Evolutionary conservation across 1,140 invertebrate species (phyloP).

Genomic region (Lordiphosa stackelbergi): DNA sequence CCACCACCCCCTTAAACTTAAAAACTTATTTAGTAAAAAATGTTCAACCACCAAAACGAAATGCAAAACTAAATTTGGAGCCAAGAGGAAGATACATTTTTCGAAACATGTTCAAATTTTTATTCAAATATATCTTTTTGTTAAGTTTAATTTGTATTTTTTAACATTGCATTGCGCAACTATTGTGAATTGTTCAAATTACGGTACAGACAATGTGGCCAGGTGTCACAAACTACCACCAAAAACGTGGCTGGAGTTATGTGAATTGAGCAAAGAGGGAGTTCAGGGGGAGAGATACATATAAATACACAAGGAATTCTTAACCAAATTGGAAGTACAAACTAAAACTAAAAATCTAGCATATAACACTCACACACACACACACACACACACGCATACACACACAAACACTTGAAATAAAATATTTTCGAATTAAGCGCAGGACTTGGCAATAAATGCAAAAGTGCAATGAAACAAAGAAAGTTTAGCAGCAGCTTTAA

Average conservation of each 20-base stretch:
- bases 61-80: slow-evolving; percentile 41
- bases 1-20: slow-evolving; percentile 41
- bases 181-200: slow-evolving; percentile 75
- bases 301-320: slow-evolving; percentile 74
- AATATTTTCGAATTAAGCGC: slow-evolving; percentile 45
- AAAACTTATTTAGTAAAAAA: slow-evolving; percentile 50
- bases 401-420: neutral
- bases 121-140: slow-evolving; percentile 47
- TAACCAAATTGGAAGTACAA: slow-evolving; percentile 76
- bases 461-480: slow-evolving; percentile 31
- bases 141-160: slow-evolving; percentile 67
- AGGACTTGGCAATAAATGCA: slow-evolving; percentile 17
- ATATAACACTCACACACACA: slow-evolving; percentile 48
- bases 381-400: slow-evolving; percentile 25
- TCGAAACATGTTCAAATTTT: slow-evolving; percentile 65
- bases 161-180: slow-evolving; percentile 66
- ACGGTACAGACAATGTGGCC: slow-evolving; percentile 60
- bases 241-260: too few species aligned
- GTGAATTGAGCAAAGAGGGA: slow-evolving; percentile 18
- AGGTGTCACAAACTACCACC: slow-evolving; percentile 71
- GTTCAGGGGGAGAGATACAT: slow-evolving; percentile 37
- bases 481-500: too few species aligned
- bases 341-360: slow-evolving; percentile 63
- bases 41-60: slow-evolving; percentile 32
- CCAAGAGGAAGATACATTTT: slow-evolving; percentile 57